Percentiles rank a stretch among this genome's conserved stretches.
Conservation (phyloP, 2,888 invertebrate species). For the Drosophila paranaensis region DNA sequence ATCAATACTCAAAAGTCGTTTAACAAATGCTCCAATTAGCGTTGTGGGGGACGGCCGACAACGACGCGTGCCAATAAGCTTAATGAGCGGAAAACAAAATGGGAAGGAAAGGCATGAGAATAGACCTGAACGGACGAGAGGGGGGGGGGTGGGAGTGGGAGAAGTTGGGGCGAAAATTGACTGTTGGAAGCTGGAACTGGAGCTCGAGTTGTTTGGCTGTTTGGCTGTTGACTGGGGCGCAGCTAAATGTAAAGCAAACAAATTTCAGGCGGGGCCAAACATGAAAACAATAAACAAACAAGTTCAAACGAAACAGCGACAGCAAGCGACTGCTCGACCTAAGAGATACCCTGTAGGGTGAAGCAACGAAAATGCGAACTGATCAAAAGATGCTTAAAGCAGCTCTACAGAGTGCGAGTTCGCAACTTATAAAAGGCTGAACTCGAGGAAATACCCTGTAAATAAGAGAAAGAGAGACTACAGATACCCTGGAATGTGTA, state of each 20-base stretch:
- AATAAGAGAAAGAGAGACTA: neutral
- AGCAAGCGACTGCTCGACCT: conserved; percentile 1
- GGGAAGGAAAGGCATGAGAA: conserved; percentile 14
- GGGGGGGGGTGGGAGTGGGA: neutral
- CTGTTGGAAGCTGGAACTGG: conserved; percentile 12
- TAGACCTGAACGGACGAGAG: neutral
- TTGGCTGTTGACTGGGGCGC: conserved; percentile 10
- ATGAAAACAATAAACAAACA: conserved; percentile 20
- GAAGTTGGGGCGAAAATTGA: conserved; percentile 8
- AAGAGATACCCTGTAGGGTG: conserved; percentile 12
- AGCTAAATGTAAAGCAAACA: conserved; percentile 27
- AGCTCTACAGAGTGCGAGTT: neutral
- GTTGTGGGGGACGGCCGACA: conserved; percentile 31
- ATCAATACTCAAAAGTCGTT: conserved; percentile 38
- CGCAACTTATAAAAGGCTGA: neutral
- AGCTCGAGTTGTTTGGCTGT: neutral
- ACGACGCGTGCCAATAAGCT: conserved; percentile 40
- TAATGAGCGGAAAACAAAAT: conserved; percentile 41
- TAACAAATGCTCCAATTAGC: conserved; percentile 64
- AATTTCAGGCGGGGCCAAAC: conserved; percentile 33
- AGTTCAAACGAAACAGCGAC: conserved; percentile 7
- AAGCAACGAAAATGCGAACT: neutral
- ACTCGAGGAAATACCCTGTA: neutral
- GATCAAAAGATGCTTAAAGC: too few relatives aligned
- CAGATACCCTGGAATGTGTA: neutral